Percentiles rank a stretch among this genome's conserved stretches.
phyloP scores from a whole-genome alignment of 1,140 invertebrate species.

The Riptortus pedestris region DNA sequence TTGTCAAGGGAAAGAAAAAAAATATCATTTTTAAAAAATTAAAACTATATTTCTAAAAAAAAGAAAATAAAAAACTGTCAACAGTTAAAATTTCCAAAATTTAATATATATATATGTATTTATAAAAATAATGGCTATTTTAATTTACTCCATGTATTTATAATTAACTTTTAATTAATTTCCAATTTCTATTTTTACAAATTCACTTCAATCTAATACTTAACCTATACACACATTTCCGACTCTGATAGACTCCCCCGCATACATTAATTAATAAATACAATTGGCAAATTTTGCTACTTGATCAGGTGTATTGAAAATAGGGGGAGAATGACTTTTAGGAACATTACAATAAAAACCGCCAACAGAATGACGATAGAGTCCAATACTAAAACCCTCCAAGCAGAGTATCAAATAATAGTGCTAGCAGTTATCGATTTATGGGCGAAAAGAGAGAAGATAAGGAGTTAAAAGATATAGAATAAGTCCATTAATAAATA shows the following conservation, averaged over 20 bases:
- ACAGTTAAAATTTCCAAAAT: conserved; percentile 5
- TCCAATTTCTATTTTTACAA: background rate
- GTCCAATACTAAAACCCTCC: background rate
- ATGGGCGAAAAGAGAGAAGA: background rate
- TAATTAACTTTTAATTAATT: background rate
- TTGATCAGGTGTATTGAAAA: background rate
- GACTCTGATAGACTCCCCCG: too few relatives aligned
- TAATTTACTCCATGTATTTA: background rate
- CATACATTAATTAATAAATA: background rate
- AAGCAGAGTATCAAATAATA: background rate
- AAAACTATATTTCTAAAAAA: conserved; percentile 11
- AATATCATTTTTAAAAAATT: conserved; percentile 5
- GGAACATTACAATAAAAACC: background rate
- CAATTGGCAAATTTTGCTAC: background rate
- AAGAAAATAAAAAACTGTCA: conserved; percentile 4
- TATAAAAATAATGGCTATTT: conserved; percentile 6
- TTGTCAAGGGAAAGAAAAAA: background rate
- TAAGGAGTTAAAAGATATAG: background rate
- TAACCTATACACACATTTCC: too few relatives aligned
- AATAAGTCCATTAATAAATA: conserved; percentile 9
- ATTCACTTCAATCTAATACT: too few relatives aligned
- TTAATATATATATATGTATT: conserved; percentile 2
- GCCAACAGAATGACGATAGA: background rate
- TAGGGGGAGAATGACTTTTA: background rate
- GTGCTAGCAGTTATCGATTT: background rate